These are phyloP conservation scores for Caloenas nicobarica DNA, from an alignment of 2,113 vertebrate genomes.

Conservation along the genomic window DNA sequence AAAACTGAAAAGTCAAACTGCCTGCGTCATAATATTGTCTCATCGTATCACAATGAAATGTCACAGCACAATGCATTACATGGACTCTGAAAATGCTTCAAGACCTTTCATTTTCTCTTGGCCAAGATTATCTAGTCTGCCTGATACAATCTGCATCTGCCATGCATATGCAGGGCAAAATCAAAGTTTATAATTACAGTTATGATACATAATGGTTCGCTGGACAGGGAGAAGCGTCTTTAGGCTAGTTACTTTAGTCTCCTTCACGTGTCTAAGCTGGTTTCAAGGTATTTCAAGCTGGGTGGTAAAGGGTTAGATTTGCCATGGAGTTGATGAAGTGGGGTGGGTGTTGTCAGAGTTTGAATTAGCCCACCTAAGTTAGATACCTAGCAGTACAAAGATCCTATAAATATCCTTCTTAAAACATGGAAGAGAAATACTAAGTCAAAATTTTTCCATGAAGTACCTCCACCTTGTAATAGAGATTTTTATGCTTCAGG, in stretches of 20 bases:
- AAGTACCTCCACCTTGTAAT: background rate
- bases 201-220: accelerated
- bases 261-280: background rate
- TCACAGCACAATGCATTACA: background rate
- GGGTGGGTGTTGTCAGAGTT: background rate
- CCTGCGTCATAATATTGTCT: background rate
- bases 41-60: background rate
- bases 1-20: background rate
- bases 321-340: background rate
- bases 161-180: background rate
- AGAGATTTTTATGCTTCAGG: background rate
- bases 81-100: background rate
- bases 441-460: background rate
- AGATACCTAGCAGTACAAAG: background rate
- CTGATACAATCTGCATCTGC: background rate
- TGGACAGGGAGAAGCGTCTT: background rate
- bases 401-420: background rate
- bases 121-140: background rate
- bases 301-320: background rate
- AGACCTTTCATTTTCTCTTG: background rate
- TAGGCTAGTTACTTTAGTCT: background rate
- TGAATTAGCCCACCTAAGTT: background rate
- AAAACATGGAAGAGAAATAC: background rate
- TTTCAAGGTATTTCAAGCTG: background rate
- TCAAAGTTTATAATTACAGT: background rate